Base-by-base conservation (phyloP, 2,113 vertebrate genomes). In the Malurus elegans region DNA sequence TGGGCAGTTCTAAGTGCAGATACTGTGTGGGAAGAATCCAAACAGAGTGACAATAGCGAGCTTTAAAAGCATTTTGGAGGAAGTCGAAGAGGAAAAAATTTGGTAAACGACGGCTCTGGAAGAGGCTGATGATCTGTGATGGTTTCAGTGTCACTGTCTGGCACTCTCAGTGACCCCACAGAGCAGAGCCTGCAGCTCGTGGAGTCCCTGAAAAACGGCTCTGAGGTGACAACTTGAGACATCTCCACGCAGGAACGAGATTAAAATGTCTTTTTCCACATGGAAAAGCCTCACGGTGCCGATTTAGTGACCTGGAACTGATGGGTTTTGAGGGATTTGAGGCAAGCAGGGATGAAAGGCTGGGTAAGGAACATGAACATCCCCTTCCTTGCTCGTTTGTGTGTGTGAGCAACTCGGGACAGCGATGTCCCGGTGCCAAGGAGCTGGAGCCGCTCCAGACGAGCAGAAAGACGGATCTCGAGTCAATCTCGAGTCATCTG, bases 1-100 rank as follows among this genome's bases (percentile, higher is more conserved):
- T 5, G 92, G 93, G 88, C 92, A 93, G 73, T 50, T 61, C 73
- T 95, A 61, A 93, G 91, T 76, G 91, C 94, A 92, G 85, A 65
- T 2, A 38, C 44, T 32, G 56, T 44, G 86, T 78, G 79, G 69
- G 86, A 94, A 91, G 70, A 16, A 85, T 17, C 58, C 67, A 85
- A 93, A 74, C 50, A 36, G 32, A 86, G 86, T 65, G 79, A 92
- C 76, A 92, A 78, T 29, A 29, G 7, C 0, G 14, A 80, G 75
- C 26, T 69, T 62, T 92, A 72, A 94, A 93, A 92, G 92, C 92
- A 54, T 73, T 90, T 84, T 45, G 72, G 74, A 57, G 36, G 34
- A 29, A 60, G 75, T 76, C 15, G 25, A 45, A 88, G 88, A 84
- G 73, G 89, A n/a, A 12, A 15, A 12, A 25, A 87, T 53, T 6